Evolutionary conservation across 1,140 invertebrate species (phyloP).

Genomic region (Drosophila repleta): DNA sequence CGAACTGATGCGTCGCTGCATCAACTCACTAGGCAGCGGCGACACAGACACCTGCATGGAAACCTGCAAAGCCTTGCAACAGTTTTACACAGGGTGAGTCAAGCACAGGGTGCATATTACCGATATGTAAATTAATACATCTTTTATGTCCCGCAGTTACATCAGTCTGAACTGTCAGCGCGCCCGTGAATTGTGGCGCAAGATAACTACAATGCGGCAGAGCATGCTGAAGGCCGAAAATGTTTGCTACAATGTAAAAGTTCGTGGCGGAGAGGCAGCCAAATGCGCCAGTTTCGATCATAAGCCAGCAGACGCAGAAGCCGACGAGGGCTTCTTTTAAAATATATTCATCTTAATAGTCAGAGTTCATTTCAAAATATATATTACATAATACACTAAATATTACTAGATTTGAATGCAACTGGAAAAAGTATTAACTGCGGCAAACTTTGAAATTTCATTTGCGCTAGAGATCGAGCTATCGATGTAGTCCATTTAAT

Average conservation of each 20-base stretch:
- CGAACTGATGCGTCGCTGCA: constrained; percentile 94
- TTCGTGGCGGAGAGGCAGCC: constrained; percentile 92
- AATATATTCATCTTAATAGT: not conserved
- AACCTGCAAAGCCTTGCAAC: constrained; percentile 89
- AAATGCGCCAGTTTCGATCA: constrained; percentile 83
- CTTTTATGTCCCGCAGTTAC: constrained; percentile 56
- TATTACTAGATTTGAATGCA: too few relatives aligned
- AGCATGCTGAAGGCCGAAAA: constrained; percentile 93
- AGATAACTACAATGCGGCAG: constrained; percentile 88
- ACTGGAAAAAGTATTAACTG: too few relatives aligned
- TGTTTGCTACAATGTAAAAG: constrained; percentile 92
- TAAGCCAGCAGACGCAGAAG: constrained; percentile 68
- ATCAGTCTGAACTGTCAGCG: constrained; percentile 81
- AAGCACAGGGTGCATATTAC: not conserved
- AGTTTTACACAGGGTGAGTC: constrained; percentile 87
- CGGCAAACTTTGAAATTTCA: too few relatives aligned
- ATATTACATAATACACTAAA: not conserved
- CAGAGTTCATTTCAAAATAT: not conserved
- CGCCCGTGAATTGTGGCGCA: constrained; percentile 89
- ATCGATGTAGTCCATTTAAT: too few relatives aligned
- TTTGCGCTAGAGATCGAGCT: too few relatives aligned
- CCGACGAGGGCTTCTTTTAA: constrained; percentile 75
- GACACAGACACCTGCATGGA: constrained; percentile 90
- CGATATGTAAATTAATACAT: not conserved
- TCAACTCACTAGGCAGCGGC: constrained; percentile 91